A percentile compares a stretch with the other conserved stretches of the same genome.
Evolutionary conservation across 2,797 vertebrate genomes (phyloP).

Genomic region (Schizopygopsis pylzovi): DNA sequence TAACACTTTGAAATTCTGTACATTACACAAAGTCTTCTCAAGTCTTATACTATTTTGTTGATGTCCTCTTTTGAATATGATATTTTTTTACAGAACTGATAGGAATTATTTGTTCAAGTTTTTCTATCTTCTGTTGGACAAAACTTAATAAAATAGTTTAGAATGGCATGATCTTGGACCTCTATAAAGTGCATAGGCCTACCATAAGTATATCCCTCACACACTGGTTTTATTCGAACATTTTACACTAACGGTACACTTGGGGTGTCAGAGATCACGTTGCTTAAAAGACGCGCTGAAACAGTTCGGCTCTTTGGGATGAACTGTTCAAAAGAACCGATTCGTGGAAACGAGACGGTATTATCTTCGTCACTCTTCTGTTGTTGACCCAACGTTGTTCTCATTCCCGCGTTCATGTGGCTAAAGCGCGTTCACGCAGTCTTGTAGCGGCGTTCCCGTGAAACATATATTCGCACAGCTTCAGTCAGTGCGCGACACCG

Average conservation of each 20-base stretch:
- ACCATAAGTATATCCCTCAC: background rate
- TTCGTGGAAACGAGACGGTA: background rate
- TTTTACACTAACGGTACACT: too few species aligned
- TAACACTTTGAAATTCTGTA: background rate
- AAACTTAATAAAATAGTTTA: too few species aligned
- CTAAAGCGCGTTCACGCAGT: constrained; percentile 39
- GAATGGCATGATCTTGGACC: background rate
- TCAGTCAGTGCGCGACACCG: constrained; percentile 69
- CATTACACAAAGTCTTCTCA: background rate
- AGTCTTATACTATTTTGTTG: background rate
- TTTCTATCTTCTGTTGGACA: background rate
- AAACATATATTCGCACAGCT: constrained; percentile 71
- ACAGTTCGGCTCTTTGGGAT: background rate
- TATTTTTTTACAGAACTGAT: background rate
- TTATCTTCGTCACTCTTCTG: background rate
- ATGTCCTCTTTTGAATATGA: background rate
- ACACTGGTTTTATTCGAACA: background rate
- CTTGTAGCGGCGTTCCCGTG: constrained; percentile 55
- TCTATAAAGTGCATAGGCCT: background rate
- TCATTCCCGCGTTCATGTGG: constrained; percentile 10
- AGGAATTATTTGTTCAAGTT: background rate
- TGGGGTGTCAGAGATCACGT: background rate
- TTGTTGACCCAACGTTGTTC: constrained; percentile 15
- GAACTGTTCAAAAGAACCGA: constrained; percentile 17
- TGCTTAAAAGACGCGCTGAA: background rate